These are phyloP conservation scores for Chrysolophus pictus DNA, from an alignment of 2,797 vertebrate genomes.

Conservation along the genomic window DNA sequence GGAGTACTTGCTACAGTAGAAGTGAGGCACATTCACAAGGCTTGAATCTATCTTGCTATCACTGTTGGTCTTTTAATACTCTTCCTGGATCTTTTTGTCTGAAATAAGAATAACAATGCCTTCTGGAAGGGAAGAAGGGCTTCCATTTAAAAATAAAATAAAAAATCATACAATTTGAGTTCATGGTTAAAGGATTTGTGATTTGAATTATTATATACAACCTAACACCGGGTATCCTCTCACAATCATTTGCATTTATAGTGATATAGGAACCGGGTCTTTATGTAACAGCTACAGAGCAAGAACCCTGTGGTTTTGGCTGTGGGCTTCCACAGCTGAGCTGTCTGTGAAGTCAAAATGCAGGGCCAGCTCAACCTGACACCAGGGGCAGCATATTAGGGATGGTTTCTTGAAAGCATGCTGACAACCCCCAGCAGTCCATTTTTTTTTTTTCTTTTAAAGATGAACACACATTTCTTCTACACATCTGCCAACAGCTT, in stretches of 20 bases:
- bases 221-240: slow-evolving; percentile 14
- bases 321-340: not conserved
- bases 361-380: not conserved
- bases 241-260: slow-evolving; percentile 71
- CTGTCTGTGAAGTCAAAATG: not conserved
- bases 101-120: slow-evolving; percentile 74
- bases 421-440: not conserved
- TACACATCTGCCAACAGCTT: not conserved
- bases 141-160: slow-evolving; percentile 59
- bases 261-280: slow-evolving; percentile 53
- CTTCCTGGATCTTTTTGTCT: slow-evolving; percentile 70
- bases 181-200: slow-evolving; percentile 75
- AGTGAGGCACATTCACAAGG: not conserved
- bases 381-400: not conserved
- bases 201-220: slow-evolving; percentile 75
- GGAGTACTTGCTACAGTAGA: not conserved
- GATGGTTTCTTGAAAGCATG: not conserved
- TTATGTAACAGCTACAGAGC: not conserved
- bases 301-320: slow-evolving; percentile 21
- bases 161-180: slow-evolving; percentile 53
- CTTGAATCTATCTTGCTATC: slow-evolving; percentile 61
- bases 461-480: not conserved
- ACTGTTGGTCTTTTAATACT: slow-evolving; percentile 59
- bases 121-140: slow-evolving; percentile 41
- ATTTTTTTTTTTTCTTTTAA: not conserved